These are phyloP conservation scores for Nezara viridula DNA, from an alignment of 2,888 invertebrate genomes.

Conservation along the genomic window DNA sequence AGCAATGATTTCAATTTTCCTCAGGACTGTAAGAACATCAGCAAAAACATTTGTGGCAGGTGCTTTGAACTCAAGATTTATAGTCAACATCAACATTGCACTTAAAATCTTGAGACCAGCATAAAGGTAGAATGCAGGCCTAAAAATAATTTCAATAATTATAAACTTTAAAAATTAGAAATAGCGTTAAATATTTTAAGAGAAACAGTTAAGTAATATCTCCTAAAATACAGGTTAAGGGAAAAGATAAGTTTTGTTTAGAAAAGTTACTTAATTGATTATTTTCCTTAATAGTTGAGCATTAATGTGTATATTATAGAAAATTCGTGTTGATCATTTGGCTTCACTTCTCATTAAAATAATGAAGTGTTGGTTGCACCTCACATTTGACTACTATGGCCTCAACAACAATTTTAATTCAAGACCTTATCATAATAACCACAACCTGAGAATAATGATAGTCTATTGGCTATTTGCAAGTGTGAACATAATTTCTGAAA, in stretches of 20 bases:
- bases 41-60: slow-evolving; percentile 79
- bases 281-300: not conserved
- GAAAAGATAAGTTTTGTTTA: not conserved
- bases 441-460: too few relatives aligned
- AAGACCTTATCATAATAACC: too few relatives aligned
- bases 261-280: not conserved
- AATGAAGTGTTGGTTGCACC: too few relatives aligned
- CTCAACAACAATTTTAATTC: too few relatives aligned
- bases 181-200: not conserved
- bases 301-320: not conserved
- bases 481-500: not conserved
- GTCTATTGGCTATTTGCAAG: too few relatives aligned
- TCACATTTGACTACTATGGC: too few relatives aligned
- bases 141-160: slow-evolving; percentile 68
- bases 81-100: slow-evolving; percentile 78
- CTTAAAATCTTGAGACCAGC: slow-evolving; percentile 79
- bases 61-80: slow-evolving; percentile 82
- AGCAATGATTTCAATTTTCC: slow-evolving; percentile 79
- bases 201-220: not conserved
- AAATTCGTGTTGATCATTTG: not conserved
- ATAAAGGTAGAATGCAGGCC: slow-evolving; percentile 85
- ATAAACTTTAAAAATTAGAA: not conserved
- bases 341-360: not conserved
- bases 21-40: slow-evolving; percentile 78
- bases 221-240: not conserved